Percentiles rank a stretch among this genome's conserved stretches.
These are phyloP conservation scores for Chrysodeixis includens DNA, from an alignment of 2,888 invertebrate genomes.

Conservation along the genomic window DNA sequence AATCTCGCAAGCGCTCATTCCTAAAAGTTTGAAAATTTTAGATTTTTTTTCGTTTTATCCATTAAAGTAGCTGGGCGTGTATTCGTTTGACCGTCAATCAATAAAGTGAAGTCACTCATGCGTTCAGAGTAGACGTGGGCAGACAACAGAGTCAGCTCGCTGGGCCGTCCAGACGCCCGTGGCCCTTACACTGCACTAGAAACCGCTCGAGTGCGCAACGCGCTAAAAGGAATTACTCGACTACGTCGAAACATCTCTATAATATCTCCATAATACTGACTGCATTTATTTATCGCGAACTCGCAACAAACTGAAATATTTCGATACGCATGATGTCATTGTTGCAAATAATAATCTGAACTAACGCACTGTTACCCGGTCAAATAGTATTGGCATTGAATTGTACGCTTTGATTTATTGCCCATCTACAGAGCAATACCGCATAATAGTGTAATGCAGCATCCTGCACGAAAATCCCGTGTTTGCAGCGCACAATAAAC, in stretches of 20 bases:
- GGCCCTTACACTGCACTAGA: constrained; percentile 32
- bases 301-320: constrained; percentile 23
- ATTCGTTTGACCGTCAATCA: constrained; percentile 20
- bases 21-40: neutral
- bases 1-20: neutral
- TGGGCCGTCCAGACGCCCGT: constrained; percentile 22
- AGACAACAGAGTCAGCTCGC: constrained; percentile 25
- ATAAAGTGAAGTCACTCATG: constrained; percentile 33
- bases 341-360: constrained; percentile 51
- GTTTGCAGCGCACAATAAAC: constrained; percentile 5
- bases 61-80: constrained; percentile 9
- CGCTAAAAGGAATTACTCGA: constrained; percentile 9
- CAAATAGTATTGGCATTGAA: constrained; percentile 45
- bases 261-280: constrained; percentile 6
- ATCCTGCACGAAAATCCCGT: constrained; percentile 9
- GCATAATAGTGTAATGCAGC: constrained; percentile 15
- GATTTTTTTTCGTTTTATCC: constrained; percentile 9
- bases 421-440: constrained; percentile 19
- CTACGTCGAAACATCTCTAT: neutral
- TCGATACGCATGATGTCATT: constrained; percentile 52
- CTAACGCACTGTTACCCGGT: constrained; percentile 37
- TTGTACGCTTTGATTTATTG: constrained; percentile 35
- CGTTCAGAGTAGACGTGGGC: constrained; percentile 32
- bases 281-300: constrained; percentile 25
- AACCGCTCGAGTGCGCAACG: constrained; percentile 19